Conservation (phyloP, 2,113 vertebrate species). For the Rostratula benghalensis region DNA sequence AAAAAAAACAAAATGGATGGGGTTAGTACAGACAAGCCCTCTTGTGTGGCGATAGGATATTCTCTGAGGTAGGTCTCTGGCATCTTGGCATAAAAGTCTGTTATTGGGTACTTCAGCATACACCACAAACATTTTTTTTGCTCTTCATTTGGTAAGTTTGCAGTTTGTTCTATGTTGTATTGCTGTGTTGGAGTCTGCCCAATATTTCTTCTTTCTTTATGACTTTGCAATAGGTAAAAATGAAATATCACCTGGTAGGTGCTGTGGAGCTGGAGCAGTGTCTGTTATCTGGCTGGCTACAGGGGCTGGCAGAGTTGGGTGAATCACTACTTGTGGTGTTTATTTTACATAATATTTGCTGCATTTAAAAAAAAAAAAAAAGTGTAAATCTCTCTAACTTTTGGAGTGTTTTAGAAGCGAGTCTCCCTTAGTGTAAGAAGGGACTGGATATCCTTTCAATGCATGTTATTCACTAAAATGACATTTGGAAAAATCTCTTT, state of each 20-base stretch:
- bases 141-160: not conserved
- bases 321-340: not conserved
- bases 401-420: not conserved
- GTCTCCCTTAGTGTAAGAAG: not conserved
- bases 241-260: not conserved
- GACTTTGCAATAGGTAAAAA: not conserved
- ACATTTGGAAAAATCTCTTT: not conserved
- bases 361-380: not conserved
- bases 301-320: constrained; percentile 6
- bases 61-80: constrained; percentile 45
- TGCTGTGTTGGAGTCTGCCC: not conserved
- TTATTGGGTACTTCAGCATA: not conserved
- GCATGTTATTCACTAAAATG: not conserved
- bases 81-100: not conserved
- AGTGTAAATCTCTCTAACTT: constrained; percentile 11
- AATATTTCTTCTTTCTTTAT: not conserved
- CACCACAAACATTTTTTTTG: not conserved
- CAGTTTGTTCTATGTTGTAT: not conserved
- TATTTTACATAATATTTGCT: constrained; percentile 14
- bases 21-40: not conserved
- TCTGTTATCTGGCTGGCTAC: constrained; percentile 17
- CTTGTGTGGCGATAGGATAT: not conserved
- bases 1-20: constrained; percentile 9
- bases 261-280: not conserved
- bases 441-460: not conserved